phyloP scores from a whole-genome alignment of 2,888 invertebrate species.

The Brenthis ino region DNA sequence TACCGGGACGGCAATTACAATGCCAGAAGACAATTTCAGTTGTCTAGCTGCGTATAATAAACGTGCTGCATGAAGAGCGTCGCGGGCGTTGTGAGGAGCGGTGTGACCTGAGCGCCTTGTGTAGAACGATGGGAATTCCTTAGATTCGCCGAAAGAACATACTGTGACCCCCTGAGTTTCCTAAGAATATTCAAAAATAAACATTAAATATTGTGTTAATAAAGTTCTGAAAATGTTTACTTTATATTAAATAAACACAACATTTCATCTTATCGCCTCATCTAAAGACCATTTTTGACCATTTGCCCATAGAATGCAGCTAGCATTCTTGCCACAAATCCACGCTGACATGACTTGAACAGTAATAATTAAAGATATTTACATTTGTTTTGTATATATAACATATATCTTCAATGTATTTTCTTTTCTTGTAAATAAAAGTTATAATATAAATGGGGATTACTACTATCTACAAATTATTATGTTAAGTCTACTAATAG shows the following conservation, averaged over 20 bases:
- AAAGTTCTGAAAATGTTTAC: not conserved
- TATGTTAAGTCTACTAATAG: too few relatives aligned
- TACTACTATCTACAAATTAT: too few relatives aligned
- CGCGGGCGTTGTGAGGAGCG: slow-evolving; percentile 87
- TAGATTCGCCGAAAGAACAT: slow-evolving; percentile 86
- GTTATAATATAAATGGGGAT: not conserved
- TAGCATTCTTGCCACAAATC: too few relatives aligned
- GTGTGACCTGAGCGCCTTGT: slow-evolving; percentile 87
- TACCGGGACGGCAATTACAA: slow-evolving; percentile 95
- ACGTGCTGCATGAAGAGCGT: slow-evolving; percentile 87
- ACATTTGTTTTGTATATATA: too few relatives aligned
- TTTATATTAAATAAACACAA: not conserved
- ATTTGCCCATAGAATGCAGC: too few relatives aligned
- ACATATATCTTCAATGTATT: too few relatives aligned
- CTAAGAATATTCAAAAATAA: slow-evolving; percentile 66
- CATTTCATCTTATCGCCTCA: too few relatives aligned
- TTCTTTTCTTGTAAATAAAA: not conserved
- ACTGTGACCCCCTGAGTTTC: slow-evolving; percentile 98
- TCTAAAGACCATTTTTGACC: too few relatives aligned
- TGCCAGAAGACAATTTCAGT: slow-evolving; percentile 85
- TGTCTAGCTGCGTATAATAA: slow-evolving; percentile 82
- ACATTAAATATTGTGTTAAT: not conserved
- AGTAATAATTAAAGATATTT: too few relatives aligned
- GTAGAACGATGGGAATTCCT: slow-evolving; percentile 97
- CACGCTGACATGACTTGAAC: too few relatives aligned